phyloP scores from a whole-genome alignment of 2,888 invertebrate genomes.

The Parnassius apollo region DNA sequence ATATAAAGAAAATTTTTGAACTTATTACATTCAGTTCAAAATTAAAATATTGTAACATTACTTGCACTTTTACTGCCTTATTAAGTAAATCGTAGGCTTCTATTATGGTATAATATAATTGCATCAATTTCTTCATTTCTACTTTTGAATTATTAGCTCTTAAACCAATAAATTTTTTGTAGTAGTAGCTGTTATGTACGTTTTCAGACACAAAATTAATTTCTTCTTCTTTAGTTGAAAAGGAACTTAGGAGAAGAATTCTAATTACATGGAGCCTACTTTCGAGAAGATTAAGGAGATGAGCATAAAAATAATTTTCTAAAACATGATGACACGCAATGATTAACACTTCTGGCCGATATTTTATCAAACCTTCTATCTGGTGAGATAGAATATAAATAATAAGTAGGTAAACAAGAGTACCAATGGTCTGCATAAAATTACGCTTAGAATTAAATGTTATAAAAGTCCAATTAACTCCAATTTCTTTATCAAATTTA shows the following conservation, averaged over 20 bases:
- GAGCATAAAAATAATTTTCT: conserved; percentile 30
- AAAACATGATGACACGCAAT: conserved; percentile 22
- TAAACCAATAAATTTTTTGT: conserved; percentile 11
- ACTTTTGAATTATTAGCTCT: conserved; percentile 5
- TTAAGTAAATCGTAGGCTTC: conserved; percentile 31
- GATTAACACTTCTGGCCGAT: neutral
- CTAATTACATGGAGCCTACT: conserved; percentile 25
- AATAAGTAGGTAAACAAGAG: neutral
- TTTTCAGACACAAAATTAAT: conserved; percentile 10
- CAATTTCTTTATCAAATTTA: conserved; percentile 31
- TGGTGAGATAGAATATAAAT: neutral
- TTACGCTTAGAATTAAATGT: conserved; percentile 5
- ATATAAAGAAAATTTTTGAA: neutral
- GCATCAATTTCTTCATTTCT: conserved; percentile 28
- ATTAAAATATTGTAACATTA: conserved; percentile 9
- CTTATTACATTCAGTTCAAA: neutral
- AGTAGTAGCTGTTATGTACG: conserved; percentile 6
- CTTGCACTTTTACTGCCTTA: conserved; percentile 35
- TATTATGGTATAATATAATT: conserved; percentile 32
- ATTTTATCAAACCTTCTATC: neutral
- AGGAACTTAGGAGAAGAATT: conserved; percentile 24
- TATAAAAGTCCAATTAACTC: conserved; percentile 8
- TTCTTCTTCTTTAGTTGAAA: conserved; percentile 9
- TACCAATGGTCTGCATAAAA: conserved; percentile 5
- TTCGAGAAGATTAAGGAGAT: conserved; percentile 28